Base-by-base conservation (phyloP, 2,888 invertebrate genomes). In the Chloroclysta siterata region DNA sequence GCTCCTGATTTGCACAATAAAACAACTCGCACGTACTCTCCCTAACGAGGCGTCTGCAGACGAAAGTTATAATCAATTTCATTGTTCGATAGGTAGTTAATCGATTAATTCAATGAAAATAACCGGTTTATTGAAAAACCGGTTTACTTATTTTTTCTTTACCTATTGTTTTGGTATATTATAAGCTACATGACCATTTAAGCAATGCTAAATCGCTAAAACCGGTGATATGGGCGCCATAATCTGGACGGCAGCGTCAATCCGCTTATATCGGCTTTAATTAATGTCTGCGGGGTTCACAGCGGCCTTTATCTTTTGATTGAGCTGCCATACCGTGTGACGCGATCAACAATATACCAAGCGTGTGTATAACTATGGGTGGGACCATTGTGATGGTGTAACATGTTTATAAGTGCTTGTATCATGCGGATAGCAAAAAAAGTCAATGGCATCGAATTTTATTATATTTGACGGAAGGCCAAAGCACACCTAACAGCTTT, bases 241-340 rank as follows among this genome's bases (percentile, higher is more conserved):
- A 78, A 75, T 74, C 75, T 77, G 70, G 67, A 63, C 76, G 73
- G 77, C 76, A 72, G 77, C 75, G 81, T 79, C 82, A 84, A 90
- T 88, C 89, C 85, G 88, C 87, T 87, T 89, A 88, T 81, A 81
- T 75, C 81, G 77, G 73, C 81, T 74, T 85, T 89, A 89, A 90
- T 91, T 90, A 89, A 85, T 79, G 85, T 83, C 81, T 72, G 74
- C 71, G 75, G 83, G 73, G 80, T 75, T 75, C 77, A 80, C 74
- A 67, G 76, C 72, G 78, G 87, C 85, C 88, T 88, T 87, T 90
- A 90, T 90, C 89, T 88, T 86, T 85, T 90, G 89, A 90, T 90
- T 89, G 89, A 86, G 85, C 87, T 62, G 68, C 67, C 58, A 53
- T 46, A 62, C 58, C 50, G 61, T 69, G 70, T 71, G 73, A 74